phyloP scores from a whole-genome alignment of 2,113 vertebrate species.

The Coturnix japonica region DNA sequence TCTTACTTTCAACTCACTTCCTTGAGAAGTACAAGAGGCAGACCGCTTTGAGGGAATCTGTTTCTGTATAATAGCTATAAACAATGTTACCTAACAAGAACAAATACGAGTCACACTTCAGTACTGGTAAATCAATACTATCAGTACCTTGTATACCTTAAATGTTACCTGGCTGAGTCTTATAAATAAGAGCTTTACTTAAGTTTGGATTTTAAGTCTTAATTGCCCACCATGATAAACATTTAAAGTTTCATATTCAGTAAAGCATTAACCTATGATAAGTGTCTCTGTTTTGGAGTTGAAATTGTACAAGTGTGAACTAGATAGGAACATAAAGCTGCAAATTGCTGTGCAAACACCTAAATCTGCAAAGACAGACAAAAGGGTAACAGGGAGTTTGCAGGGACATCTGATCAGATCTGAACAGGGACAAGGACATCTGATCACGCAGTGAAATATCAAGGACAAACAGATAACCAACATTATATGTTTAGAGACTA shows the following conservation, averaged over 20 bases:
- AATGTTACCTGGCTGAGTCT: not conserved
- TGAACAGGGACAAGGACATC: not conserved
- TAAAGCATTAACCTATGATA: not conserved
- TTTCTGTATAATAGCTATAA: not conserved
- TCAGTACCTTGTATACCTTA: not conserved
- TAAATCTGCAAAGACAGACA: not conserved
- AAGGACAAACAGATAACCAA: not conserved
- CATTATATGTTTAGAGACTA: not conserved
- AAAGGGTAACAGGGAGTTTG: not conserved
- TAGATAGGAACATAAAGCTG: not conserved
- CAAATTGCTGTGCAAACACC: not conserved
- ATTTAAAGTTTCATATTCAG: not conserved
- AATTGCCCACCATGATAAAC: not conserved
- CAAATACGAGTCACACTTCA: not conserved
- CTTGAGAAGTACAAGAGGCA: not conserved
- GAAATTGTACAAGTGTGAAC: not conserved
- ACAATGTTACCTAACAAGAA: not conserved
- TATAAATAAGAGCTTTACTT: not conserved
- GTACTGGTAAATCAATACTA: not conserved
- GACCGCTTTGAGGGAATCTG: conserved; percentile 6
- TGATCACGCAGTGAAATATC: not conserved
- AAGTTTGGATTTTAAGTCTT: not conserved
- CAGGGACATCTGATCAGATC: no score
- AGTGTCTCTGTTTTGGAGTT: not conserved
- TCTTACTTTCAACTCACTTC: not conserved